These are phyloP conservation scores for Apamea sordens DNA, from an alignment of 2,888 invertebrate genomes.

Conservation along the genomic window DNA sequence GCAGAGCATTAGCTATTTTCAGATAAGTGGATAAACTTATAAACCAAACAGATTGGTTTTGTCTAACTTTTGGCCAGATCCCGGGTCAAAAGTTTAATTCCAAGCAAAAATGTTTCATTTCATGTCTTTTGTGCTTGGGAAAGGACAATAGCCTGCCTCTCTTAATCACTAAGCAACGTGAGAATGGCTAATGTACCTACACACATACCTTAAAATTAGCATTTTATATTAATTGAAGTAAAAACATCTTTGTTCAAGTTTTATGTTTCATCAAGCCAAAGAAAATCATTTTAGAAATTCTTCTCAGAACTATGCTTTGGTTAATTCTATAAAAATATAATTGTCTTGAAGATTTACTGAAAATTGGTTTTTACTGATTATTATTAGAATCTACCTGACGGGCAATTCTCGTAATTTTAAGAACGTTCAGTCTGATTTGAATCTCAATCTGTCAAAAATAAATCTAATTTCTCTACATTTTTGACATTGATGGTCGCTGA, in stretches of 20 bases:
- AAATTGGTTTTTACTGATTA: no score
- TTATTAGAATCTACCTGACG: neutral
- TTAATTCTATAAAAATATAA: neutral
- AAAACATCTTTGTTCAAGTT: neutral
- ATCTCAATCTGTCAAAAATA: neutral
- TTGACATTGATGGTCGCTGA: neutral
- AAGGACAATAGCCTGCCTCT: slow-evolving; percentile 13
- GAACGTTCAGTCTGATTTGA: neutral
- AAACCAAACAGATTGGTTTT: no score
- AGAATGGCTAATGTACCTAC: neutral
- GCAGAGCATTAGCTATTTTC: no score
- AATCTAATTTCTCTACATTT: neutral
- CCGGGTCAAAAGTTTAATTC: no score
- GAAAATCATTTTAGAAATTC: neutral
- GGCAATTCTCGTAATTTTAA: neutral
- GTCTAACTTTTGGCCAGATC: no score
- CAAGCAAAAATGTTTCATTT: neutral
- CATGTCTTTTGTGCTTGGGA: slow-evolving; percentile 2
- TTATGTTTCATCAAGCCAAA: neutral
- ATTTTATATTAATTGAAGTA: neutral
- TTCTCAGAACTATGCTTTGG: neutral
- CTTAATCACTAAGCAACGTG: slow-evolving; percentile 1
- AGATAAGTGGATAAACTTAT: no score
- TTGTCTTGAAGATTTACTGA: no score
- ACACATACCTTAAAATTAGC: neutral